These are phyloP conservation scores for Baronia brevicornis DNA, from an alignment of 2,888 invertebrate genomes.

Conservation along the genomic window DNA sequence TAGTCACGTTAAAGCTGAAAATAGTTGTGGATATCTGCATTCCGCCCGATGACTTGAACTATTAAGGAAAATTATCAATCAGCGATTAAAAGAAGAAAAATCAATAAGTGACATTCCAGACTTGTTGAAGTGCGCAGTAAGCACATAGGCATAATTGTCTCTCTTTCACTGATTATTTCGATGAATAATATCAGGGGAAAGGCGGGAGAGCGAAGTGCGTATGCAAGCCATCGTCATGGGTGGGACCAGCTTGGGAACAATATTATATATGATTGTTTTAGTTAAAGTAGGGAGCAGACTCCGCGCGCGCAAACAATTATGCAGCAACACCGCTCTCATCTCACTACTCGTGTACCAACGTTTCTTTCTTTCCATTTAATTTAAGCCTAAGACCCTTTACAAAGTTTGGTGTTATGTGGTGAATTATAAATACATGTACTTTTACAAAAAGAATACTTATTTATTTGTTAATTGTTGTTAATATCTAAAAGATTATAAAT, in stretches of 20 bases:
- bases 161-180: conserved; percentile 13
- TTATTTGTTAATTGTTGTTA: conserved; percentile 26
- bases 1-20: conserved; percentile 66
- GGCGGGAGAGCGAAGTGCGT: conserved; percentile 39
- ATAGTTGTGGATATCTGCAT: conserved; percentile 77
- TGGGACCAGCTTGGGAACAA: conserved; percentile 76
- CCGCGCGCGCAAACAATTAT: conserved; percentile 47
- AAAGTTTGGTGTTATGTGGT: conserved; percentile 27
- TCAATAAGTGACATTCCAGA: conserved; percentile 72
- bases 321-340: conserved; percentile 34
- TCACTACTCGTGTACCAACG: conserved; percentile 29
- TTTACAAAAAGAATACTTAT: conserved; percentile 20
- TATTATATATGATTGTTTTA: conserved; percentile 69
- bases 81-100: no score
- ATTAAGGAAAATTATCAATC: conserved; percentile 56
- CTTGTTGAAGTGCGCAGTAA: conserved; percentile 65
- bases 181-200: conserved; percentile 10
- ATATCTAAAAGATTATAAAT: conserved; percentile 27
- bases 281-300: conserved; percentile 55
- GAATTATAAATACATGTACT: conserved; percentile 19
- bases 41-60: conserved; percentile 75
- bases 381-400: conserved; percentile 26
- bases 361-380: conserved; percentile 24
- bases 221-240: conserved; percentile 73
- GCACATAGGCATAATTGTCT: conserved; percentile 38